Percentiles rank a stretch among this genome's conserved stretches.
Evolutionary conservation across 37 sponge, comb jelly and placozoan species (phyloP).

Genomic region (Oopsacas minuta): DNA sequence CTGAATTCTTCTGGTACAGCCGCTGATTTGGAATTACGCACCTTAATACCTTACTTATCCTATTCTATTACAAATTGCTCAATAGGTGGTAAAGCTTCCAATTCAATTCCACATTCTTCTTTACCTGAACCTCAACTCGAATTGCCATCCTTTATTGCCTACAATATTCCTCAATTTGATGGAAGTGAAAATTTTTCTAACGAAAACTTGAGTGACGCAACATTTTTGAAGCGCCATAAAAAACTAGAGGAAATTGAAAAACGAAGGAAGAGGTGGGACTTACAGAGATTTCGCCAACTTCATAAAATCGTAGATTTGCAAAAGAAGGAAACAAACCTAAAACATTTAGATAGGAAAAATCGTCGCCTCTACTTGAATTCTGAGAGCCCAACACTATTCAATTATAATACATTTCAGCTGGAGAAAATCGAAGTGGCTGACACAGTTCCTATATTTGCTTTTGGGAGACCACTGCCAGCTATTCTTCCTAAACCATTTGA

Average conservation of each 20-base stretch:
- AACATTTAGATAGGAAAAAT: background rate
- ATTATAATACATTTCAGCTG: background rate
- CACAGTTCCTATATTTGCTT: background rate
- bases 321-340: background rate
- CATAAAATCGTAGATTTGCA: background rate
- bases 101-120: background rate
- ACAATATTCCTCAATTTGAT: background rate
- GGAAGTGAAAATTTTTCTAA: background rate
- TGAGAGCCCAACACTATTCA: background rate
- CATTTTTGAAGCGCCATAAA: conserved; percentile 12
- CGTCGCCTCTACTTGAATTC: background rate
- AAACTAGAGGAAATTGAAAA: conserved; percentile 2
- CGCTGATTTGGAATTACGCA: background rate
- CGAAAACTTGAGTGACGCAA: conserved; percentile 7
- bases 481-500: conserved; percentile 12
- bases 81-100: background rate
- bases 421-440: conserved; percentile 1
- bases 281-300: background rate
- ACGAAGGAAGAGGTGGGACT: conserved; percentile 1
- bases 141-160: background rate
- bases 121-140: background rate
- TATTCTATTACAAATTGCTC: background rate
- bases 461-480: background rate
- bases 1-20: background rate
- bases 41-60: background rate